A percentile compares a stretch with the other conserved stretches of the same genome.
phyloP scores from a whole-genome alignment of 1,140 invertebrate genomes.

The Drosophila burlai region DNA sequence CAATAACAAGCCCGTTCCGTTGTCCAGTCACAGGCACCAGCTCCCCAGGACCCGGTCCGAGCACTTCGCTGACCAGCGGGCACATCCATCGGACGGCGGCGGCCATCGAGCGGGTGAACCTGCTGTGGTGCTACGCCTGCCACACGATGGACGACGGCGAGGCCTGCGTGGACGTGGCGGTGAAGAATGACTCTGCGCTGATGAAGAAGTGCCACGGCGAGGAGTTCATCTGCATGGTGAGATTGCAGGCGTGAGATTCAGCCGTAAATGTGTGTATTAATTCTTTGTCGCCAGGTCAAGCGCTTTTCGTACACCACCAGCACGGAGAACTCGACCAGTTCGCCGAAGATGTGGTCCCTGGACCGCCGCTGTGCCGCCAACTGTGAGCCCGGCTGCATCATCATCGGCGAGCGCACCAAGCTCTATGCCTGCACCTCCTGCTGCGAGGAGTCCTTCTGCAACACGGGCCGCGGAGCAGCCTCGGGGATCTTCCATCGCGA shows the following conservation, averaged over 20 bases:
- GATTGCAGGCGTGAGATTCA: slow-evolving; percentile 14
- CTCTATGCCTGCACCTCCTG: slow-evolving; percentile 93
- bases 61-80: slow-evolving; percentile 70
- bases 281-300: slow-evolving; percentile 88
- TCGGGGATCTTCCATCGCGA: slow-evolving; percentile 72
- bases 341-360: slow-evolving; percentile 91
- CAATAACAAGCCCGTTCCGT: slow-evolving; percentile 53
- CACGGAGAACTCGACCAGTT: slow-evolving; percentile 91
- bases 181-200: slow-evolving; percentile 87
- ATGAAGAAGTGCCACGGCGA: slow-evolving; percentile 91
- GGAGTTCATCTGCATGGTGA: slow-evolving; percentile 91
- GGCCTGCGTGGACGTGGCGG: slow-evolving; percentile 88
- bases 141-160: slow-evolving; percentile 89
- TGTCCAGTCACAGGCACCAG: slow-evolving; percentile 85
- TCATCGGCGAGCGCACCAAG: slow-evolving; percentile 94
- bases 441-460: slow-evolving; percentile 92
- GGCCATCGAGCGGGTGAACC: slow-evolving; percentile 89
- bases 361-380: slow-evolving; percentile 92
- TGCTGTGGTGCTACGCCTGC: slow-evolving; percentile 93
- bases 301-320: slow-evolving; percentile 93
- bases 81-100: slow-evolving; percentile 90
- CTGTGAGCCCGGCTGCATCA: slow-evolving; percentile 94
- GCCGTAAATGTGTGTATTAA: background rate
- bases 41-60: slow-evolving; percentile 80
- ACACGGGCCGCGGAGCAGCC: slow-evolving; percentile 87